Percentiles rank a stretch among this genome's conserved stretches.
Conservation (phyloP, 2,888 invertebrate species). For the Chymomyza fuscimana region DNA sequence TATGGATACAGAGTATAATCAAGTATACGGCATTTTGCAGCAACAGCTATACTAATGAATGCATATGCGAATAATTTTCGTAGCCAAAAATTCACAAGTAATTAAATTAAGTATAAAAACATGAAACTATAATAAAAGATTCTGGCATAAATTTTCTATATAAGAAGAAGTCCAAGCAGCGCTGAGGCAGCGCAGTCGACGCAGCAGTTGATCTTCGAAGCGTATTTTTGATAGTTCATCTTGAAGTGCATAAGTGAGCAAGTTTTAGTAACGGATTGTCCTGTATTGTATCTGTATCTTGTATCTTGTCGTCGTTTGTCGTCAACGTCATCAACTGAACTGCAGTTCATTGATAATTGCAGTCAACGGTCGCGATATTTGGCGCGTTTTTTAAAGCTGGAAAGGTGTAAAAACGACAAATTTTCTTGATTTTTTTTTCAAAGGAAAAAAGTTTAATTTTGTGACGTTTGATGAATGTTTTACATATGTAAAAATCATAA, state of each 20-base stretch:
- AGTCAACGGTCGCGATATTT: background rate
- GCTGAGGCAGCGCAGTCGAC: conserved; percentile 2
- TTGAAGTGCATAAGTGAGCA: conserved; percentile 32
- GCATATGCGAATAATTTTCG: conserved; percentile 49
- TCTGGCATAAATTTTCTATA: conserved; percentile 33
- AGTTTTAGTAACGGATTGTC: conserved; percentile 63
- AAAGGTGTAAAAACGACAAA: conserved; percentile 22
- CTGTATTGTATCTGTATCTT: conserved; percentile 31
- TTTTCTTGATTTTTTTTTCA: background rate
- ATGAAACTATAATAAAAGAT: conserved; percentile 41
- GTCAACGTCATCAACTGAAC: conserved; percentile 23
- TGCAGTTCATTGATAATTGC: conserved; percentile 16
- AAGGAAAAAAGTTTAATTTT: background rate
- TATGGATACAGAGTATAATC: conserved; percentile 38
- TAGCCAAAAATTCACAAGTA: conserved; percentile 59
- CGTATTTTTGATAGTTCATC: conserved; percentile 18
- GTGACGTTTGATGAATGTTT: conserved; percentile 52
- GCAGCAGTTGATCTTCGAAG: background rate
- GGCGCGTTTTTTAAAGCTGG: conserved; percentile 33
- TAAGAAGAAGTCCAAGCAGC: conserved; percentile 33
- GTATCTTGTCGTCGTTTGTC: conserved; percentile 18
- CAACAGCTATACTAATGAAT: conserved; percentile 10
- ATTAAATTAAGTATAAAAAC: conserved; percentile 56
- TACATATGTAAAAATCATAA: conserved; percentile 27
- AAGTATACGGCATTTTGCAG: conserved; percentile 46